Conservation (phyloP, 2,113 vertebrate genomes). For the western clawed frog (Xenopus tropicalis) region UCB_Xtro_10.0 CM004446.2:89668501-89669000, state of each 20-base stretch:
- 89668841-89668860: too few relatives aligned
- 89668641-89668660: neutral
- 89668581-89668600: conserved; percentile 86
- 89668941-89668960: too few relatives aligned
- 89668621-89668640: too few relatives aligned
- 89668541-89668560: conserved; percentile 78
- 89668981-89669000: conserved; percentile 73
- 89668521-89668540: conserved; percentile 77
- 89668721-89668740: conserved; percentile 65
- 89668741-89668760: conserved; percentile 93
- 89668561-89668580: conserved; percentile 83
- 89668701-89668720: too few relatives aligned
- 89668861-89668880: too few relatives aligned
- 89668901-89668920: too few relatives aligned
- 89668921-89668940: too few relatives aligned
- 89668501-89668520: too few relatives aligned
- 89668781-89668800: conserved; percentile 92
- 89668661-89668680: too few relatives aligned
- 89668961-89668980: too few relatives aligned
- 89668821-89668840: too few relatives aligned
- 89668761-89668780: conserved; percentile 91
- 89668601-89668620: conserved; percentile 79
- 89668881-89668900: too few relatives aligned
- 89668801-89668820: neutral
- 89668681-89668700: neutral